A percentile compares a stretch with the other conserved stretches of the same genome.
Evolutionary conservation across 1,140 invertebrate genomes (phyloP).

Genomic region (Drosophila lini): DNA sequence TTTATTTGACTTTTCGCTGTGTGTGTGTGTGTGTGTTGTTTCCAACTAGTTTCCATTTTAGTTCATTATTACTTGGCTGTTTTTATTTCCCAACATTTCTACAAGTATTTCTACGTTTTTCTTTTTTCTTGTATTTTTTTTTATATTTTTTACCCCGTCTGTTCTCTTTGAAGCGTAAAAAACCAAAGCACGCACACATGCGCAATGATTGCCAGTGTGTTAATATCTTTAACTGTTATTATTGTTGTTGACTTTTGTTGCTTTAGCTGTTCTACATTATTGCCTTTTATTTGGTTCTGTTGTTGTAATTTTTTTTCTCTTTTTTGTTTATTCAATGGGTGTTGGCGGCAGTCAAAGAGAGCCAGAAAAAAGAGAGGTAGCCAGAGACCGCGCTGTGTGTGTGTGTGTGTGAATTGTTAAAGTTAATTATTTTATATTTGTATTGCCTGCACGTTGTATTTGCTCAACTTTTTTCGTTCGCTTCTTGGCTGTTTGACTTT

Average conservation of each 20-base stretch:
- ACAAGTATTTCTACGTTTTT: constrained; percentile 41
- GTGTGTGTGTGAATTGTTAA: constrained; percentile 62
- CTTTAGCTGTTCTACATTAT: constrained; percentile 68
- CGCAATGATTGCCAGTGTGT: constrained; percentile 63
- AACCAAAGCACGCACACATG: constrained; percentile 75
- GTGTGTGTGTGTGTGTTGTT: constrained; percentile 49
- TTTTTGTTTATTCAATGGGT: constrained; percentile 73
- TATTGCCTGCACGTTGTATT: constrained; percentile 77
- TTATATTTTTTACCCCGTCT: constrained; percentile 32
- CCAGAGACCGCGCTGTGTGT: background rate
- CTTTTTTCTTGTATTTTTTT: constrained; percentile 36
- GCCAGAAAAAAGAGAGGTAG: constrained; percentile 21
- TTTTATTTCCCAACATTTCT: constrained; percentile 72
- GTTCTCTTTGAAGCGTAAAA: constrained; percentile 59
- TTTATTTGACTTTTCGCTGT: constrained; percentile 47
- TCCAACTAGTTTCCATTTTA: constrained; percentile 69
- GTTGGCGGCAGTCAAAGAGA: constrained; percentile 17
- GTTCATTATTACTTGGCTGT: constrained; percentile 75
- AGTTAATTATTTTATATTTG: constrained; percentile 81
- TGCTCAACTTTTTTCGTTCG: constrained; percentile 69
- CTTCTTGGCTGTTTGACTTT: constrained; percentile 64
- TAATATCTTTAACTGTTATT: constrained; percentile 79
- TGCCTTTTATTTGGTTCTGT: constrained; percentile 51
- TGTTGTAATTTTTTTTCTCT: constrained; percentile 52
- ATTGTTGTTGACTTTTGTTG: constrained; percentile 43